These are phyloP conservation scores for Thysanoteuthis rhombus DNA, from an alignment of 2,888 invertebrate species.

Conservation along the genomic window DNA sequence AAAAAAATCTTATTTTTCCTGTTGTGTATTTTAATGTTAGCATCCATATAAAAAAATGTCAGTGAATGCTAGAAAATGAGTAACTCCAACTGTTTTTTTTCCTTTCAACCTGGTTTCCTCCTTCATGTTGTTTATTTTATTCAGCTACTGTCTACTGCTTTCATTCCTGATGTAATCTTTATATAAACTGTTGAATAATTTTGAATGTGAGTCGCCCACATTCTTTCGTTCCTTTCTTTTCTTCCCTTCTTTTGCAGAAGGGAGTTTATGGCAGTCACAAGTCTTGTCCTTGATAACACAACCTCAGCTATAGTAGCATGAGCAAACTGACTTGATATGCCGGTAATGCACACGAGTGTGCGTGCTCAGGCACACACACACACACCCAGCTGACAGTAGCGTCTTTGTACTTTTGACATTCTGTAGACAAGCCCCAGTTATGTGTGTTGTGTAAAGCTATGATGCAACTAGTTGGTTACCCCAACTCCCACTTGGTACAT, in stretches of 20 bases:
- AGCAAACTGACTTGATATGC: background rate
- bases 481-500: background rate
- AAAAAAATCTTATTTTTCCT: too few relatives aligned
- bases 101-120: background rate
- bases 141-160: background rate
- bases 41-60: too few relatives aligned
- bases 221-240: background rate
- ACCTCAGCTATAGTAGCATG: background rate
- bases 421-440: background rate
- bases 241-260: background rate
- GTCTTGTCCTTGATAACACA: background rate
- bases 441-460: background rate
- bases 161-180: background rate
- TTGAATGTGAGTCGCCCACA: background rate
- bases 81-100: background rate
- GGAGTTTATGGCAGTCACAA: too few relatives aligned
- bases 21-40: too few relatives aligned
- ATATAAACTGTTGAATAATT: constrained; percentile 12
- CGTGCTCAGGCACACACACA: background rate
- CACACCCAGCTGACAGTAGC: background rate
- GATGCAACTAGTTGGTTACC: background rate
- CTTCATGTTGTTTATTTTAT: background rate
- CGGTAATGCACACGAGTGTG: background rate
- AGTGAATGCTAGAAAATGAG: too few relatives aligned
- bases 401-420: background rate